Evolutionary conservation across 92 coral and sea anemone genomes (phyloP), one percentile per base, ranked within the genome.

Genomic region (Parazoanthus darwini): DNA sequence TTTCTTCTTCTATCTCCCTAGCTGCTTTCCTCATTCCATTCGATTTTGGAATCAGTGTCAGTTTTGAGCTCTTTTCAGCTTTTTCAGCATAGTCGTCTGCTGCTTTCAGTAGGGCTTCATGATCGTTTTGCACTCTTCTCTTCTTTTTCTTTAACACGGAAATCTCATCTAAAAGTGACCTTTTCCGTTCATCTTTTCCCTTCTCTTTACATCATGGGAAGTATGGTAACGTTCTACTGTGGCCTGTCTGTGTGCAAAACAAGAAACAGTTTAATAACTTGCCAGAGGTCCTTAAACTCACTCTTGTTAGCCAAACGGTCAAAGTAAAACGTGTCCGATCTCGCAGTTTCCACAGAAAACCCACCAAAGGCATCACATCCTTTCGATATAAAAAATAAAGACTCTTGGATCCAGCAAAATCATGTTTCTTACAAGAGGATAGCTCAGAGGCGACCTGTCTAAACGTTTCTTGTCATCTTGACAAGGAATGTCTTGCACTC

Each of bases 311-410:
- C 82, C 82, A 88, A 86, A 65, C 78, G 83, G 74, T 82, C 82
- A 82, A 89, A 89, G 77, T 82, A 80, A 89, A 89, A 82, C 35
- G 88, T 89, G 91, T 89, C 83, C 85, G 82, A 50, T 89, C 88
- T 89, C 71, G 74, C 82, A 86, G 89, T 86, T 84, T 58, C 72
- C 48, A 75, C 44, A 36, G 77, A 77, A 77, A 86, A 77, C 81
- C 89, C 89, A 50, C 73, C 75, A 84, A 86, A 86, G 77, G 84
- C 84, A 68, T 86, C 89, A 86, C 74, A 86, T 35, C 58, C 84
- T 79, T 75, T 51, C 78, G 25, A 42, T 74, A 85, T 85, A n/a
- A 46, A 79, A 85, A 81, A 81, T 81, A 58, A 59, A 81, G 46
- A 81, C 63, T 87, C 76, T 87, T 79, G 85, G 84, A 77, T 87